Evolutionary conservation across 2,888 invertebrate species (phyloP).

Genomic region (Minunthozetes semirufus): DNA sequence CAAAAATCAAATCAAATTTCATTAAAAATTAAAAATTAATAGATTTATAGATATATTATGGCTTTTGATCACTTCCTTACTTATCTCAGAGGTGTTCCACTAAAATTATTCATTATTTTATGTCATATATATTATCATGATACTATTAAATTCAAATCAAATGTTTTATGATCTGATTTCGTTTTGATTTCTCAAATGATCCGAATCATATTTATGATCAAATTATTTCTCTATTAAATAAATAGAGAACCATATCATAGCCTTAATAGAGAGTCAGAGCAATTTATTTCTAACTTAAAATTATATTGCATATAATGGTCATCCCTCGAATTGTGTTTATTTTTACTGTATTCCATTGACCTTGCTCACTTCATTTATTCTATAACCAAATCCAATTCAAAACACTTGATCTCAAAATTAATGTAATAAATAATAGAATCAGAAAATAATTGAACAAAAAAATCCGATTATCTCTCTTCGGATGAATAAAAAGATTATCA

Average conservation of each 20-base stretch:
- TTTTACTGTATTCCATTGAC: too few species aligned
- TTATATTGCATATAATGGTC: too few species aligned
- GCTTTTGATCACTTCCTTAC: slow-evolving; percentile 1
- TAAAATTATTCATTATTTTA: neutral
- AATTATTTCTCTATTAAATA: neutral
- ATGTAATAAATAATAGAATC: too few species aligned
- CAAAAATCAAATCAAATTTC: neutral
- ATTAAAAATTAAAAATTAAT: neutral
- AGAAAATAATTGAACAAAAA: too few species aligned
- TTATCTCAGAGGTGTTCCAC: neutral
- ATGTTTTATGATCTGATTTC: neutral
- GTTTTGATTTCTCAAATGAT: neutral
- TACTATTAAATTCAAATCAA: neutral
- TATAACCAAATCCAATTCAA: too few species aligned
- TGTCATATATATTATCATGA: neutral
- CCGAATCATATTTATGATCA: neutral
- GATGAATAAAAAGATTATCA: too few species aligned
- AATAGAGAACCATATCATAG: neutral
- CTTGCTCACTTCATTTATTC: too few species aligned
- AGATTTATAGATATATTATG: neutral
- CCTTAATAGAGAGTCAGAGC: neutral
- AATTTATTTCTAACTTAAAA: neutral
- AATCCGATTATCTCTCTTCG: too few species aligned
- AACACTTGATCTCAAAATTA: too few species aligned
- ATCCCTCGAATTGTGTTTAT: too few species aligned